A percentile compares a stretch with the other conserved stretches of the same genome.
Evolutionary conservation across 2,113 vertebrate genomes (phyloP).

Genomic region (Kryptolebias marmoratus): DNA sequence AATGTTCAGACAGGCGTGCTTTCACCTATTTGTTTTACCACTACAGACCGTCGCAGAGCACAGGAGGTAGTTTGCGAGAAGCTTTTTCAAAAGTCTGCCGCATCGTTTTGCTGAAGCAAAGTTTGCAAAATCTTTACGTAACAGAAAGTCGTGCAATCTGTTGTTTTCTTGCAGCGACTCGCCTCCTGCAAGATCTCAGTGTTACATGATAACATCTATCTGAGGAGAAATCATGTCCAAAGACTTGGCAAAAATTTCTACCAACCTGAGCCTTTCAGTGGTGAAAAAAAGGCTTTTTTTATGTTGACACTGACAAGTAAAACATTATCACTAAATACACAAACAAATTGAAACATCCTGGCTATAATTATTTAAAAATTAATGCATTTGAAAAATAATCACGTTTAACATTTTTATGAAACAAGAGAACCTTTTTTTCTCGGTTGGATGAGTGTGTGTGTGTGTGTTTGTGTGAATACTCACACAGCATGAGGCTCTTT

Average conservation of each 20-base stretch:
- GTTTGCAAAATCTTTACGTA: neutral
- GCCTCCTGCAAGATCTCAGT: neutral
- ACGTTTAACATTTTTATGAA: too few species aligned
- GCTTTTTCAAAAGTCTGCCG: neutral
- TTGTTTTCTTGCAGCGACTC: neutral
- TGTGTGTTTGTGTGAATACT: conserved; percentile 68
- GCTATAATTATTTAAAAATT: too few species aligned
- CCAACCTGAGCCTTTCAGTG: neutral
- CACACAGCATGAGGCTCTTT: conserved; percentile 98
- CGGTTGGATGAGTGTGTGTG: neutral
- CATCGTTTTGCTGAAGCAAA: neutral
- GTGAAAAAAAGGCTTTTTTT: neutral
- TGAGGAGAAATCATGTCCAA: too few species aligned
- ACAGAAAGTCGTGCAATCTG: neutral
- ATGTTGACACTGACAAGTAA: too few species aligned
- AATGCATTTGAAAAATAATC: too few species aligned
- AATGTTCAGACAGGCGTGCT: neutral
- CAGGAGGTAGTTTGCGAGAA: neutral
- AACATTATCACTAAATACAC: too few species aligned
- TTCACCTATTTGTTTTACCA: neutral
- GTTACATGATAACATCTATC: neutral
- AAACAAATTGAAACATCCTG: too few species aligned
- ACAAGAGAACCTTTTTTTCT: too few species aligned
- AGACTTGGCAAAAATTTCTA: neutral
- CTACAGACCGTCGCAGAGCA: neutral